phyloP scores from a whole-genome alignment of 2,797 vertebrate genomes.

The Melopsittacus undulatus region DNA sequence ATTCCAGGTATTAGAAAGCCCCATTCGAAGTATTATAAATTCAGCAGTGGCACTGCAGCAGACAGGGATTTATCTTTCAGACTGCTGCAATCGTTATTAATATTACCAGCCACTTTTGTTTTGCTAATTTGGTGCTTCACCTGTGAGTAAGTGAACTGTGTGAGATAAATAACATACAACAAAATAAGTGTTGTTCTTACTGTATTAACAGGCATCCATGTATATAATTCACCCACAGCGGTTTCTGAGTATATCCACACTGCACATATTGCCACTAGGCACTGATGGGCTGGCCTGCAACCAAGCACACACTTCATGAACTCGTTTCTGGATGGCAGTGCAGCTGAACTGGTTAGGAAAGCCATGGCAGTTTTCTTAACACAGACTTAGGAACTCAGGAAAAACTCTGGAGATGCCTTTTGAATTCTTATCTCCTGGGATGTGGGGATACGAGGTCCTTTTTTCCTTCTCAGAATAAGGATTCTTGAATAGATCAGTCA shows the following conservation, averaged over 20 bases:
- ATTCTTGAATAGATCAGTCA: background rate
- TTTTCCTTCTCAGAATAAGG: background rate
- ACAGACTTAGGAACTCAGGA: background rate
- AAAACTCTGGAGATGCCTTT: background rate
- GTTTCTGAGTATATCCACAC: conserved; percentile 23
- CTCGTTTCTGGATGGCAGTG: background rate
- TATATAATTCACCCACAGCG: conserved; percentile 42
- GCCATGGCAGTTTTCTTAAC: background rate
- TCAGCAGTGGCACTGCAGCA: conserved; percentile 15
- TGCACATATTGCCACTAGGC: conserved; percentile 40
- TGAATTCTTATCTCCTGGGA: background rate
- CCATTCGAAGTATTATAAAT: conserved; percentile 8
- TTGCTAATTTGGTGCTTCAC: conserved; percentile 63
- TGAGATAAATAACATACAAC: conserved; percentile 44
- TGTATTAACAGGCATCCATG: conserved; percentile 51
- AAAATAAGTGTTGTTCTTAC: conserved; percentile 48
- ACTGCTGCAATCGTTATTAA: conserved; percentile 30
- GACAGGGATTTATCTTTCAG: conserved; percentile 46
- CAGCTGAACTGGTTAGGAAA: background rate
- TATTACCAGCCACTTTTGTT: conserved; percentile 56
- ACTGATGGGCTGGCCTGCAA: conserved; percentile 28
- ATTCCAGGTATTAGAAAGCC: background rate
- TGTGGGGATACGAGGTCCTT: background rate
- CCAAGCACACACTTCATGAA: conserved; percentile 13
- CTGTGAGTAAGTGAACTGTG: conserved; percentile 56